Conservation (phyloP, 2,888 invertebrate genomes). For the Aplocera efformata region DNA sequence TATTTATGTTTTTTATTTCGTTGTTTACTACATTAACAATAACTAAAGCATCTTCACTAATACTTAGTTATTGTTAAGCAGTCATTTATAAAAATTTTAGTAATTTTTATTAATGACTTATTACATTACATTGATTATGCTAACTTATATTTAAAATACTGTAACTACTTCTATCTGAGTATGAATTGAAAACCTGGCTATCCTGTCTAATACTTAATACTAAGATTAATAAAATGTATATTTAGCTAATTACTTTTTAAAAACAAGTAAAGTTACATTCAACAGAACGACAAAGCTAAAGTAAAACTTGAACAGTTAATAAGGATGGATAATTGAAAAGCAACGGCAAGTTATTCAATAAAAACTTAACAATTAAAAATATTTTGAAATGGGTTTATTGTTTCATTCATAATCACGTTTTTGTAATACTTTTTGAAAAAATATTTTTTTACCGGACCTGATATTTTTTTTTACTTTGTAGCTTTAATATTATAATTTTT, state of each 20-base stretch:
- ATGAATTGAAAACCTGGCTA: constrained; percentile 80
- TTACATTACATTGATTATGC: constrained; percentile 77
- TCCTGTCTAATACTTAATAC: constrained; percentile 73
- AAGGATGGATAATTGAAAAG: constrained; percentile 73
- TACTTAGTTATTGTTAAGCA: constrained; percentile 44
- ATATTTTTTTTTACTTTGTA: too few relatives aligned
- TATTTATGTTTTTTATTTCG: constrained; percentile 70
- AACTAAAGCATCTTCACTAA: constrained; percentile 37
- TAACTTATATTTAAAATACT: constrained; percentile 68
- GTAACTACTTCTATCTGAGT: constrained; percentile 63
- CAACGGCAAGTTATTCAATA: constrained; percentile 68
- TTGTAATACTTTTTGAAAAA: too few relatives aligned
- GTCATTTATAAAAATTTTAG: constrained; percentile 47
- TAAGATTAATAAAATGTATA: constrained; percentile 72
- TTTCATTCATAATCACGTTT: constrained; percentile 6
- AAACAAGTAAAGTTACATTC: constrained; percentile 58
- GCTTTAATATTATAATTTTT: too few relatives aligned
- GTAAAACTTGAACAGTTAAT: constrained; percentile 69
- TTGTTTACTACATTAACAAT: constrained; percentile 69
- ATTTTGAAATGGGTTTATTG: constrained; percentile 25
- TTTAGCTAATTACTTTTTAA: constrained; percentile 67
- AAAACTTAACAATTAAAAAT: constrained; percentile 69
- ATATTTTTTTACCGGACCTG: constrained; percentile 12
- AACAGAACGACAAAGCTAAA: constrained; percentile 66
- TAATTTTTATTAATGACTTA: constrained; percentile 39